Evolutionary conservation across 2,888 invertebrate genomes (phyloP), one percentile per base, ranked within the genome.

Genomic region (Heterodera filipjevi): DNA sequence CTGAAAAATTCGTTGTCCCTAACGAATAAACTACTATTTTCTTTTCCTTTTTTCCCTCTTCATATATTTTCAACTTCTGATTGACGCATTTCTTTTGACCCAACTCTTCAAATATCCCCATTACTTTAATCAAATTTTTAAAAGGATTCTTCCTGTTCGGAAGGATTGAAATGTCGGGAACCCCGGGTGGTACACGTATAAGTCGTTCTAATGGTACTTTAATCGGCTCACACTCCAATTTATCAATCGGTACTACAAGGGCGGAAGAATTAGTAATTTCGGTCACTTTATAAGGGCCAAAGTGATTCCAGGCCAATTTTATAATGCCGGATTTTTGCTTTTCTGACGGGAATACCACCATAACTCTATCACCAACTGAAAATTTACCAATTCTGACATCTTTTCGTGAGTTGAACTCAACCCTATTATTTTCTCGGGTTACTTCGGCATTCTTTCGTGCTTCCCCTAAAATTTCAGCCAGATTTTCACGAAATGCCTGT

Each of bases 281-380:
- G 1, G 79, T 32, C 22, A 79, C 32, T 30, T 76, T 80, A 30
- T 66, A 78, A 2, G 79, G 79, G 3, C 79, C 79, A 33, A 79
- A 71, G 30, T 70, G 79, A 8, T 59, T 79, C 27, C 79, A 76
- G 0, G 59, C 53, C 19, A 79, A 49, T 33, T 79, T 79, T 59
- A 46, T 81, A 22, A 68, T 32, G 3, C 66, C 32, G 3, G 44
- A 10, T 12, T 49, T 80, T 32, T 33, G 44, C 16, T 70, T 59
- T 6, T 59, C 35, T 19, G 70, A 33, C 8, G 66, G 80, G 22
- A 80, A 39, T 2, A 39, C 39, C 1, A 79, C 71, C 64, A 66
- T 79, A 8, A 79, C 80, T 46, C 64, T 66, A 27, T 79, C 79
- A 3, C 81, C 81, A 1, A 44, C 30, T 16, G 16, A 14, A 27